Conservation (phyloP, 2,888 invertebrate genomes). For the Tanaodytes sp. region DNA sequence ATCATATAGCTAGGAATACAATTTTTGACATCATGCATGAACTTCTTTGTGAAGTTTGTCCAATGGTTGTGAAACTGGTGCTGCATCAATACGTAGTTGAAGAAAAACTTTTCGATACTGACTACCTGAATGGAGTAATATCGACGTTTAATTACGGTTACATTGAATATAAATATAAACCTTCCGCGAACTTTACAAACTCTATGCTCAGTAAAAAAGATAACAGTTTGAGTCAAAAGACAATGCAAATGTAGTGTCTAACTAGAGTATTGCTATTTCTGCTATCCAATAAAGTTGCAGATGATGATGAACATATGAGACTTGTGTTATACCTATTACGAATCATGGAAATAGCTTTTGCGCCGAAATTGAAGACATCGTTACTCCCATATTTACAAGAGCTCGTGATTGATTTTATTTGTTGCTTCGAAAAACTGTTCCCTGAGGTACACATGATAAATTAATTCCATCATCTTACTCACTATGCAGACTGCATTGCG, state of each 20-base stretch:
- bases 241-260: constrained; percentile 55
- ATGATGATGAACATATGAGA: constrained; percentile 45
- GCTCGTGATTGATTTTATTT: constrained; percentile 9
- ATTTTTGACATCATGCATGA: constrained; percentile 44
- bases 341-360: constrained; percentile 56
- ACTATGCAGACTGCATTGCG: constrained; percentile 49
- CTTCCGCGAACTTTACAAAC: constrained; percentile 40
- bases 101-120: constrained; percentile 13
- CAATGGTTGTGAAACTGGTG: constrained; percentile 48
- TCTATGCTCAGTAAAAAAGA: constrained; percentile 22
- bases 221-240: constrained; percentile 51
- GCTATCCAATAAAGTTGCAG: constrained; percentile 44
- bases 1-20: constrained; percentile 37
- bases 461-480: constrained; percentile 54
- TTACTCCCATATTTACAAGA: constrained; percentile 23
- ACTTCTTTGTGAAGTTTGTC: constrained; percentile 39
- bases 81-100: constrained; percentile 9
- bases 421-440: constrained; percentile 23
- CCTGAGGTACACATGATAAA: constrained; percentile 52
- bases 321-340: constrained; percentile 41
- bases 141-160: constrained; percentile 40
- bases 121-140: constrained; percentile 25
- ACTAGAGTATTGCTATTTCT: constrained; percentile 52
- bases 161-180: constrained; percentile 42
- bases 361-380: constrained; percentile 44